Evolutionary conservation across 2,797 vertebrate species (phyloP).

Genomic region (Rhinogobio ventralis): DNA sequence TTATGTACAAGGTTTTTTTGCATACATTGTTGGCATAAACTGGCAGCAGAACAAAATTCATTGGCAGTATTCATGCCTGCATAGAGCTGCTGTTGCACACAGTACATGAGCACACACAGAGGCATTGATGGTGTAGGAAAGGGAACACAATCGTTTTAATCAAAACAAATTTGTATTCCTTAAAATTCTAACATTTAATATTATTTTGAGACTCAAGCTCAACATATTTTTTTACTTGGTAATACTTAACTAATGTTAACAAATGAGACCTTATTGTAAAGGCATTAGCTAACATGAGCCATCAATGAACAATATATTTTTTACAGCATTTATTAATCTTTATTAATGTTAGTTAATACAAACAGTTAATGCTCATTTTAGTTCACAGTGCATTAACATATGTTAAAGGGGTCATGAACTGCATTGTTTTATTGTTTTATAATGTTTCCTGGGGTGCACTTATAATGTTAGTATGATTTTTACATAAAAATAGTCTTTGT

Average conservation of each 20-base stretch:
- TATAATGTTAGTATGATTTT: too few species aligned
- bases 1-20: background rate
- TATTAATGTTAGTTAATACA: too few species aligned
- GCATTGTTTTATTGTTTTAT: too few species aligned
- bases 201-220: background rate
- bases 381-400: too few species aligned
- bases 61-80: background rate
- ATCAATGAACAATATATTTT: background rate
- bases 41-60: too few species aligned
- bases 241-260: background rate
- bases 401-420: too few species aligned
- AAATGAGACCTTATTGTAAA: background rate
- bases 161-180: background rate
- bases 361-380: too few species aligned
- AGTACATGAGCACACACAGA: background rate
- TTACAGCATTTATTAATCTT: too few species aligned
- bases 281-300: too few species aligned
- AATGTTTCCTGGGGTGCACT: too few species aligned
- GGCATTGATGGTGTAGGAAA: background rate
- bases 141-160: background rate
- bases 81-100: background rate
- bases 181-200: background rate
- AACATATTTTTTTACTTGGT: background rate
- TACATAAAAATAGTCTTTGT: too few species aligned
- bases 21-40: background rate